Conservation (phyloP, 2,888 invertebrate species). For the Pachymerium ferrugineum region DNA sequence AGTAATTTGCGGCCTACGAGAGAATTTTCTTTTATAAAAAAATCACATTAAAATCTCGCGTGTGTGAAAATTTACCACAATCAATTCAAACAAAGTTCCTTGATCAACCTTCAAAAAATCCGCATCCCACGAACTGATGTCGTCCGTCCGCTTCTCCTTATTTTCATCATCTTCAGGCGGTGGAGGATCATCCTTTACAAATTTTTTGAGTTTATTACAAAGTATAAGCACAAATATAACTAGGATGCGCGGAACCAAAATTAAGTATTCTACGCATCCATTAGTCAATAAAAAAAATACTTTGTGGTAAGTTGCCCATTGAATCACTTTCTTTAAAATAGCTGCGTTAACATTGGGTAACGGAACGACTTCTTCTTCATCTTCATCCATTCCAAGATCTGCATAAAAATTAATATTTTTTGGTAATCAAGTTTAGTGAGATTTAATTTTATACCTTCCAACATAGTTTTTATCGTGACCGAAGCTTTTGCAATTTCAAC, state of each 20-base stretch:
- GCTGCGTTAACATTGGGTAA: constrained; percentile 96
- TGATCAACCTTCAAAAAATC: constrained; percentile 98
- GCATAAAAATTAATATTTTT: background rate
- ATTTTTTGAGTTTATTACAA: constrained; percentile 16
- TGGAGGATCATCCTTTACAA: constrained; percentile 74
- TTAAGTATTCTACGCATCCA: background rate
- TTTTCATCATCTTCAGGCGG: constrained; percentile 95
- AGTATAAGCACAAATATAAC: background rate
- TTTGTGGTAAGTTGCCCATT: constrained; percentile 89
- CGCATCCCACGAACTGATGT: constrained; percentile 98
- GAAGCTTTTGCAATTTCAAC: constrained; percentile 96
- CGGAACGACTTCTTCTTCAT: constrained; percentile 91
- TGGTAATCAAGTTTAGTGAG: background rate
- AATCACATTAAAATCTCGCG: background rate
- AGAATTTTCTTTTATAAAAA: constrained; percentile 17
- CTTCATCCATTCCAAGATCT: constrained; percentile 65
- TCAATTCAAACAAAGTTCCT: constrained; percentile 91
- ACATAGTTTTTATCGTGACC: constrained; percentile 96
- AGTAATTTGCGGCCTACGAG: constrained; percentile 91
- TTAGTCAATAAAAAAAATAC: background rate
- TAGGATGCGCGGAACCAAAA: background rate
- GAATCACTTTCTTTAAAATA: constrained; percentile 85
- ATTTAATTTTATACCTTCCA: constrained; percentile 64
- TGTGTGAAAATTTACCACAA: constrained; percentile 60
- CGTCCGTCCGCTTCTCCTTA: constrained; percentile 96